Conservation (phyloP, 2,113 vertebrate species). For the Indicator maculatus region DNA sequence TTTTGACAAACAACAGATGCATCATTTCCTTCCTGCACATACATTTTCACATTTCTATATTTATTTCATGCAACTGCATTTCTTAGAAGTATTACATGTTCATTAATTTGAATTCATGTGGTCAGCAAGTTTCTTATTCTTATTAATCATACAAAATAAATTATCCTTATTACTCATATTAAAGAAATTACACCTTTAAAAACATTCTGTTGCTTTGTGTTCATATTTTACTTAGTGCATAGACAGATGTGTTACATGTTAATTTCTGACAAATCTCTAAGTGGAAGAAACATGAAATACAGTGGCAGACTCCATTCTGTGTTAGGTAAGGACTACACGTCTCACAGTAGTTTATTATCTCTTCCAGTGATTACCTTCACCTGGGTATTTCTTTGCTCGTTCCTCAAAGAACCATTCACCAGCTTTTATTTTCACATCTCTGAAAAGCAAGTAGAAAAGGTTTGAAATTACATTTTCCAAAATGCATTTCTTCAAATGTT, state of each 20-base stretch:
- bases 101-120: neutral
- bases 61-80: neutral
- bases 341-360: neutral
- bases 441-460: constrained; percentile 70
- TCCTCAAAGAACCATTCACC: constrained; percentile 95
- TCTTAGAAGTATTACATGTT: neutral
- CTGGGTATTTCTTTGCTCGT: constrained; percentile 87
- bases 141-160: neutral
- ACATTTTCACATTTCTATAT: neutral
- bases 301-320: neutral
- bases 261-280: neutral
- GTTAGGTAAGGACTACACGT: neutral
- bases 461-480: neutral
- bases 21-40: neutral
- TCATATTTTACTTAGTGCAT: neutral
- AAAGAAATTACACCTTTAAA: neutral
- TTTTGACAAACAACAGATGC: neutral
- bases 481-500: neutral
- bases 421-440: constrained; percentile 88
- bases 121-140: neutral
- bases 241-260: neutral
- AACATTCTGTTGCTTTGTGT: neutral
- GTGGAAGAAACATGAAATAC: neutral
- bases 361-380: constrained; percentile 76
- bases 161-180: neutral